phyloP scores from a whole-genome alignment of 2,113 vertebrate species.

The Geothlypis trichas region DNA sequence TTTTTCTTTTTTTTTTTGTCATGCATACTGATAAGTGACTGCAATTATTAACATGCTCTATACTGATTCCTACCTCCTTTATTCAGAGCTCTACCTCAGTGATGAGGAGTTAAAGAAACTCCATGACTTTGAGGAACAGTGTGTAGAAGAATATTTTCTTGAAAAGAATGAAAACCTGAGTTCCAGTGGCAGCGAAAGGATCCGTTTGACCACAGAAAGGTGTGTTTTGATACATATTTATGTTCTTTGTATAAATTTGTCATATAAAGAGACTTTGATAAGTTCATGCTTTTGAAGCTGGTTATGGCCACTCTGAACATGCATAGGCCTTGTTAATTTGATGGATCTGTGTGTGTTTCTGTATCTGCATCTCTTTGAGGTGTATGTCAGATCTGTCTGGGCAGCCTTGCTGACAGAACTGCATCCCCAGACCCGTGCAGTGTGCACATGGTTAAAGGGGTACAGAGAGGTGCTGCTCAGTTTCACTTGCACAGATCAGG shows the following conservation, averaged over 20 bases:
- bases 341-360: not conserved
- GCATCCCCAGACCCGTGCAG: not conserved
- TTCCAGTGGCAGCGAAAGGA: constrained; percentile 80
- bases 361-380: not conserved
- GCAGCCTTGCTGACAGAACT: not conserved
- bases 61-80: not conserved
- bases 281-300: not conserved
- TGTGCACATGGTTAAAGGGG: not conserved
- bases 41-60: not conserved
- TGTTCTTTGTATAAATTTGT: not conserved
- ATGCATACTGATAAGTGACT: not conserved
- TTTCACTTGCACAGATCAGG: not conserved
- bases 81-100: constrained; percentile 87
- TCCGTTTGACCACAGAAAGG: constrained; percentile 87
- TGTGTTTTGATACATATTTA: not conserved
- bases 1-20: not conserved
- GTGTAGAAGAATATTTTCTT: constrained; percentile 86
- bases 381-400: not conserved
- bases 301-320: not conserved
- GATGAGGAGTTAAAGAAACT: constrained; percentile 90
- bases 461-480: not conserved
- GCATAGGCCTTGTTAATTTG: not conserved
- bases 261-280: not conserved
- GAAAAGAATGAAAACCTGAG: constrained; percentile 80
- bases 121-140: constrained; percentile 93